phyloP scores from a whole-genome alignment of 2,797 vertebrate species.

The Tenualosa thibaudeaui region DNA sequence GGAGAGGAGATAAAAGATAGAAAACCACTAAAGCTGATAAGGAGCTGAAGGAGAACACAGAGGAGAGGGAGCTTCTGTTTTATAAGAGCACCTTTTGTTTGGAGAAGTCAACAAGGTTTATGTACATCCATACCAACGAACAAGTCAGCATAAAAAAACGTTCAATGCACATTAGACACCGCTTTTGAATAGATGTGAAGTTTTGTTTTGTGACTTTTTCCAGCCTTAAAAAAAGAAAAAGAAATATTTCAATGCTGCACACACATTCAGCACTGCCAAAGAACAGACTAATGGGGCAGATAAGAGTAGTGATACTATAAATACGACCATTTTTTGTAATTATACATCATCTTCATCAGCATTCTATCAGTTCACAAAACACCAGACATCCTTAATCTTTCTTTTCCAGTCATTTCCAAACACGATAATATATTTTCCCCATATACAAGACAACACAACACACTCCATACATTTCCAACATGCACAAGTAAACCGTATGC shows the following conservation, averaged over 20 bases:
- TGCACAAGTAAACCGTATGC: neutral
- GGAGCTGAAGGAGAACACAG: neutral
- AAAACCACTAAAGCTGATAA: constrained; percentile 26
- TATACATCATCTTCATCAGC: neutral
- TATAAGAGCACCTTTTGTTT: neutral
- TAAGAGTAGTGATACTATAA: neutral
- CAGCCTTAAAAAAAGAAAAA: too few species aligned
- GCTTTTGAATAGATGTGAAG: too few species aligned
- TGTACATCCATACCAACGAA: too few species aligned
- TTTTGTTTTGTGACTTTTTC: too few species aligned
- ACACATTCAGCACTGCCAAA: neutral
- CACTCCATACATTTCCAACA: neutral
- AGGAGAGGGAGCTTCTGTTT: neutral
- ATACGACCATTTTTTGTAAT: neutral
- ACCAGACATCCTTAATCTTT: neutral
- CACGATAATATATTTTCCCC: neutral
- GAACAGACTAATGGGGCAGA: neutral
- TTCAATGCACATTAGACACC: too few species aligned
- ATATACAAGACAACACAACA: neutral
- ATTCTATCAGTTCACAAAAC: neutral
- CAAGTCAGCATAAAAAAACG: too few species aligned
- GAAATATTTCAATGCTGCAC: neutral
- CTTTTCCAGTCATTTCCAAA: neutral
- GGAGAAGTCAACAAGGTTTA: too few species aligned
- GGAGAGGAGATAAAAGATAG: constrained; percentile 8